Evolutionary conservation across 1,140 invertebrate genomes (phyloP).

Genomic region (Neelides sp.): DNA sequence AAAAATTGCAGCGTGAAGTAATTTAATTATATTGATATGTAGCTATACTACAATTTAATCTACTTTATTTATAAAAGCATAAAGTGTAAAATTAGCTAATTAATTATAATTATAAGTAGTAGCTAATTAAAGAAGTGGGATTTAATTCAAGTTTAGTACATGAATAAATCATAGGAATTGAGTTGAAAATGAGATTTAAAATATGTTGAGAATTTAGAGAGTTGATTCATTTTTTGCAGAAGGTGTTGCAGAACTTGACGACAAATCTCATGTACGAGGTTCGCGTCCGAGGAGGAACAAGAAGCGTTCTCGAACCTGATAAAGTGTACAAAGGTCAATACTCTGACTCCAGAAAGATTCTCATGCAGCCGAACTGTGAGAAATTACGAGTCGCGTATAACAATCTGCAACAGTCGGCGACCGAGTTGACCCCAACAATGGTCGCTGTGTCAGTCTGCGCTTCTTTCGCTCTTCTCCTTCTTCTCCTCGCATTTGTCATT

Average conservation of each 20-base stretch:
- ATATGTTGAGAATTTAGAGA: neutral
- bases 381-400: constrained; percentile 40
- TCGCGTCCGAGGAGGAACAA: constrained; percentile 54
- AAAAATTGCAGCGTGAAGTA: too few relatives aligned
- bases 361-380: constrained; percentile 53
- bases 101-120: too few relatives aligned
- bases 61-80: too few relatives aligned
- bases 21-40: too few relatives aligned
- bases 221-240: constrained; percentile 41
- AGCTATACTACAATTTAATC: too few relatives aligned
- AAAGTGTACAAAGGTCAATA: constrained; percentile 52
- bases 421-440: constrained; percentile 55
- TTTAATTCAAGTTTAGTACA: too few relatives aligned
- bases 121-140: too few relatives aligned
- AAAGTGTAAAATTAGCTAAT: too few relatives aligned
- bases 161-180: too few relatives aligned
- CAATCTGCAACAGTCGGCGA: constrained; percentile 42
- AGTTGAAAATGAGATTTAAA: neutral
- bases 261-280: constrained; percentile 61
- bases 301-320: constrained; percentile 49
- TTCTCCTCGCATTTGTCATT: constrained; percentile 54
- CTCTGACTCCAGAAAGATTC: constrained; percentile 50
- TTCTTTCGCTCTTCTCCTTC: constrained; percentile 54
- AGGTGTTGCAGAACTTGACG: constrained; percentile 57
- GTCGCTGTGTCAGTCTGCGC: constrained; percentile 60